A percentile compares a stretch with the other conserved stretches of the same genome.
phyloP scores from a whole-genome alignment of 2,113 vertebrate genomes.

The Heliornis fulica region DNA sequence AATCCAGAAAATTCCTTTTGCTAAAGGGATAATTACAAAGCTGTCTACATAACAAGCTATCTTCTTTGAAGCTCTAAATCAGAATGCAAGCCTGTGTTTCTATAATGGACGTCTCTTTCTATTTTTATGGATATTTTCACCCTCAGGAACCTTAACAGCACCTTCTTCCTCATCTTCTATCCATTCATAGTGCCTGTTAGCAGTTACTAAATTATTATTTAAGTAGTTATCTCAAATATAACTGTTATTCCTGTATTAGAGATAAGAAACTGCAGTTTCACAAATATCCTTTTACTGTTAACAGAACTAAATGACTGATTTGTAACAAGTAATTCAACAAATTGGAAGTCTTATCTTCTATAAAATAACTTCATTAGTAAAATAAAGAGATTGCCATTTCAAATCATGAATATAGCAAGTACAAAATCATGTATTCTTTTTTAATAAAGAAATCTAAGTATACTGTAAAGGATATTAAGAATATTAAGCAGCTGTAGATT shows the following conservation, averaged over 20 bases:
- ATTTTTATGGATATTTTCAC: background rate
- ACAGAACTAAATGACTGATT: background rate
- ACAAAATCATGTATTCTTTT: background rate
- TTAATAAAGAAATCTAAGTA: background rate
- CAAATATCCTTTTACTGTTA: background rate
- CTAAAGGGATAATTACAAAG: conserved; percentile 44
- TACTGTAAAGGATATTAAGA: background rate
- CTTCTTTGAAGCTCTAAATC: conserved; percentile 26
- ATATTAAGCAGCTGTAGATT: background rate
- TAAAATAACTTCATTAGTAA: background rate
- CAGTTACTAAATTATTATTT: background rate
- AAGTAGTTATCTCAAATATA: background rate
- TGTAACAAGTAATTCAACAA: background rate
- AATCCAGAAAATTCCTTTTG: conserved; percentile 22
- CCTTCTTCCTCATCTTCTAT: background rate
- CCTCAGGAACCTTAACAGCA: background rate
- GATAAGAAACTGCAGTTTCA: background rate
- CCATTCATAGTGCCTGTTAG: background rate
- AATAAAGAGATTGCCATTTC: background rate
- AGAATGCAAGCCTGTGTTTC: background rate
- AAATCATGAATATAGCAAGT: background rate
- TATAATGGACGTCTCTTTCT: background rate
- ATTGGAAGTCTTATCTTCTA: background rate
- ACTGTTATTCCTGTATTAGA: background rate
- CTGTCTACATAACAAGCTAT: background rate